Evolutionary conservation across 2,113 vertebrate species (phyloP).

Genomic region (cat (Felis catus)): F.catus_Fca126_mat1.0 CM031421.1:24104001-24104500

Average conservation of each 20-base stretch:
- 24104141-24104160: background rate
- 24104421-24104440: background rate
- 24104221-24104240: background rate
- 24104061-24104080: background rate
- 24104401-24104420: background rate
- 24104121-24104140: background rate
- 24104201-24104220: background rate
- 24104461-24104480: conserved; percentile 39
- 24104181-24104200: background rate
- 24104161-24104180: background rate
- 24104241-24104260: background rate
- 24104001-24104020: background rate
- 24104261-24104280: no score
- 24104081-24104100: background rate
- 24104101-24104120: background rate
- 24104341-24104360: background rate
- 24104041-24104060: background rate
- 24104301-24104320: background rate
- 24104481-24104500: conserved; percentile 22
- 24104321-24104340: background rate
- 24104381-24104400: background rate
- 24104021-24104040: background rate
- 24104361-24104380: background rate
- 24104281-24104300: background rate
- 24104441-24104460: background rate